Base-by-base conservation (phyloP, 1,140 invertebrate genomes). In the Lasaia peninsularis region DNA sequence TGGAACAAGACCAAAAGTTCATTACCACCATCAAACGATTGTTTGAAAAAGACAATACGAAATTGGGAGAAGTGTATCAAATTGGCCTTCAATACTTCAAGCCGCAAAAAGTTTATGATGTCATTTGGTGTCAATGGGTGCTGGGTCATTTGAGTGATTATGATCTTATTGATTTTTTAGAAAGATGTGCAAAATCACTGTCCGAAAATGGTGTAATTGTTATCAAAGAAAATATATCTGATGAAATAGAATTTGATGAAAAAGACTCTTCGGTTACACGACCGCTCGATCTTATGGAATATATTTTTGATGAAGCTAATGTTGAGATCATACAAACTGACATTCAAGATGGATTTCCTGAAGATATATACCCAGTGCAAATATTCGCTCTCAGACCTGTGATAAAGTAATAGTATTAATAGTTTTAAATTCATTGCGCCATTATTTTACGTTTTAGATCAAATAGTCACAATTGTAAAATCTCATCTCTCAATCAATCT, bases 111-210 rank as follows among this genome's bases (percentile, higher is more conserved):
- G 70, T 71, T 9, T 99, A 99, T 84, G 97, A 99, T 89, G 90
- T 99, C 0, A 96, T 99, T 64, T 99, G 98, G 98, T 94, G 94
- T 74, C 98, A 99, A 80, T 99, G 98, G 98, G 98, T 99, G 6
- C 86, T 98, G 8, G 96, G 96, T 1, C 96, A 99, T 83, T 89
- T 99, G 16, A 94, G 93, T 2, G 96, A 99, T 83, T 90, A 92
- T 2, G 95, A 99, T 90, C 91, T 99, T 20, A 86, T 97, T 11
- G 75, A 90, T n/a, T 99, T 99, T 89, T 93, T 99, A 20, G 84
- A 91, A 58, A 91, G 94, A 65, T 97, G 97, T 82, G 91, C 93
- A 52, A 69, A 76, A 24, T 91, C 91, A 7, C 80, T 99, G 12
- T 92, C 90, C 33, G 65, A 89, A 48, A 93, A 95, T 70, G 98